phyloP scores from a whole-genome alignment of 2,113 vertebrate species.

The Sylvilagus bachmani region DNA sequence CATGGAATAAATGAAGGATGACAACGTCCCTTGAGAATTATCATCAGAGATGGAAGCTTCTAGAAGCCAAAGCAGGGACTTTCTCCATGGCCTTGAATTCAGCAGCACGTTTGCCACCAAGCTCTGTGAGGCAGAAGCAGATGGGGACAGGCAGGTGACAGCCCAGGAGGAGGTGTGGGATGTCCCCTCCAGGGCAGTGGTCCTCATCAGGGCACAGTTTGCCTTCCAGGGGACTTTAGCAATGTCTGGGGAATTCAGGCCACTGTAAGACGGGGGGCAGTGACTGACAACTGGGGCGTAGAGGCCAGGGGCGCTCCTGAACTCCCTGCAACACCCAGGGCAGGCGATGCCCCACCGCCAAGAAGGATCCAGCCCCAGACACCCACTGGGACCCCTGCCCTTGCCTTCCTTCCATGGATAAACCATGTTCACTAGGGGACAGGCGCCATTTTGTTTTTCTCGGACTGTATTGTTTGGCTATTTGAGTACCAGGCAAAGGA shows the following conservation, averaged over 20 bases:
- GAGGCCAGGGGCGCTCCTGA: not conserved
- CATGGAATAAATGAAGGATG: not conserved
- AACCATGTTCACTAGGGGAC: fast-evolving
- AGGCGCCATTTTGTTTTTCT: not conserved
- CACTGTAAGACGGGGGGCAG: not conserved
- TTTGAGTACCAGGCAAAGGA: not conserved
- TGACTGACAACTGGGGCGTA: not conserved
- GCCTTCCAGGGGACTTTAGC: not conserved
- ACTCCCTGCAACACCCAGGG: no score
- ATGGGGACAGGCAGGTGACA: not conserved
- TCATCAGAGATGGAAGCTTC: not conserved
- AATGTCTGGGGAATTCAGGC: not conserved
- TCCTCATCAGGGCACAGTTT: not conserved
- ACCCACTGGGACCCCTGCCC: not conserved
- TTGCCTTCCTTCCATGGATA: not conserved
- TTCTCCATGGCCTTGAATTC: not conserved
- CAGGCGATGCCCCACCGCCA: no score
- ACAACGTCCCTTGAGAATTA: not conserved
- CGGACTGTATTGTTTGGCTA: not conserved
- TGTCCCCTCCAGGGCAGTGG: not conserved
- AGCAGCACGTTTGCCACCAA: not conserved
- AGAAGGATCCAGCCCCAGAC: no score
- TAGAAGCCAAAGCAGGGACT: not conserved
- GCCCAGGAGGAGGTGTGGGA: not conserved
- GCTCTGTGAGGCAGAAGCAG: not conserved